Conservation (phyloP, 2,888 invertebrate genomes). For the Mesorhabditis sp. region DNA sequence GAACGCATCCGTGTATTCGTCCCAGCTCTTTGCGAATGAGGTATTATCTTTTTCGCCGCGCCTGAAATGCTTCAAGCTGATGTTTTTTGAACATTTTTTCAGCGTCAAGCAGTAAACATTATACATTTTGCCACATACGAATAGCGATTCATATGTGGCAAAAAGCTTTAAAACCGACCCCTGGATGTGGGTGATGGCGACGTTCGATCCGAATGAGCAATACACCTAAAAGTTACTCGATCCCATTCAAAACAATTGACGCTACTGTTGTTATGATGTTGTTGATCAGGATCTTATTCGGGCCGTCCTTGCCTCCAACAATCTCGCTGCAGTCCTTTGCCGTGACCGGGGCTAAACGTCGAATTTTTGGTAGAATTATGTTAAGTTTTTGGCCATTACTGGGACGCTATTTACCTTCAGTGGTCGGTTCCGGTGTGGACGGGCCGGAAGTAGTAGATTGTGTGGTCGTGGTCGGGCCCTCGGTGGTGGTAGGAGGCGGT, state of each 20-base stretch:
- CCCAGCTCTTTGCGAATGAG: constrained; percentile 14
- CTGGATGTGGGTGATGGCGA: background rate
- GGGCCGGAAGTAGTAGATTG: background rate
- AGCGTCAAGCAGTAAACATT: too few relatives aligned
- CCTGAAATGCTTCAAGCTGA: constrained; percentile 10
- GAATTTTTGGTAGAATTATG: too few relatives aligned
- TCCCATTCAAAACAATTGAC: background rate
- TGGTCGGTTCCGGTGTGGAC: background rate
- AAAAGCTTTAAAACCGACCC: background rate
- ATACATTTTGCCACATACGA: too few relatives aligned
- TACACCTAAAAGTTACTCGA: background rate
- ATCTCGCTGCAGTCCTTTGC: background rate
- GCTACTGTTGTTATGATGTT: background rate
- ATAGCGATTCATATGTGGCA: too few relatives aligned
- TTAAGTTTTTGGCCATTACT: too few relatives aligned
- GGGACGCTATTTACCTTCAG: background rate
- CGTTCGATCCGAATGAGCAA: background rate
- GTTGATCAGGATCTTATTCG: background rate
- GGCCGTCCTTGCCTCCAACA: too few relatives aligned
- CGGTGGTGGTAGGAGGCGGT: background rate
- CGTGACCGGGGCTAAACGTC: background rate
- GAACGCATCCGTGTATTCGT: constrained; percentile 18
- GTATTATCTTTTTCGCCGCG: constrained; percentile 10
- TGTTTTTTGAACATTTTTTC: too few relatives aligned
- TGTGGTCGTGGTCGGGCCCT: background rate